Evolutionary conservation across 1,140 invertebrate genomes (phyloP).

Genomic region (Drosophila santomea): DNA sequence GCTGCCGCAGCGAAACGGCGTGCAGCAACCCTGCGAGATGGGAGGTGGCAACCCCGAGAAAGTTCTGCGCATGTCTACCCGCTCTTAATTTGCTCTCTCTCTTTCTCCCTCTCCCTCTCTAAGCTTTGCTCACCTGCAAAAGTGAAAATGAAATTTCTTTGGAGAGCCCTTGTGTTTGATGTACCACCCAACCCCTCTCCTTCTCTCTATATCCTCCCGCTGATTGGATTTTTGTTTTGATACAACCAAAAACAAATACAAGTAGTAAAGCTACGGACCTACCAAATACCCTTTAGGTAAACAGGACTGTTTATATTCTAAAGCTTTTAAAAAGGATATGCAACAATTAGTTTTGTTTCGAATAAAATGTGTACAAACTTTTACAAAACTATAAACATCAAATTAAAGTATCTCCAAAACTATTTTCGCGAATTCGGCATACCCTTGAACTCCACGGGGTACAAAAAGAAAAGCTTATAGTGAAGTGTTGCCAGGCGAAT

Average conservation of each 20-base stretch:
- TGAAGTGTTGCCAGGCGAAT: slow-evolving; percentile 67
- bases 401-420: neutral
- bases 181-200: neutral
- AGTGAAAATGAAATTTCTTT: slow-evolving; percentile 79
- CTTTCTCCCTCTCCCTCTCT: neutral
- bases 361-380: too few species aligned
- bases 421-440: neutral
- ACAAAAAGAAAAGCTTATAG: slow-evolving; percentile 41
- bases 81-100: slow-evolving; percentile 21
- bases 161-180: slow-evolving; percentile 51
- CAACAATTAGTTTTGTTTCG: neutral
- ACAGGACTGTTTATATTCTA: neutral
- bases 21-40: slow-evolving; percentile 30
- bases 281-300: neutral
- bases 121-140: slow-evolving; percentile 64
- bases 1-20: slow-evolving; percentile 44
- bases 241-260: slow-evolving; percentile 11
- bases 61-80: slow-evolving; percentile 50
- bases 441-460: slow-evolving; percentile 24
- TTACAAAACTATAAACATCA: too few species aligned
- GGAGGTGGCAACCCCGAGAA: slow-evolving; percentile 19
- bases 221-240: slow-evolving; percentile 53
- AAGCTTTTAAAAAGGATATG: too few species aligned
- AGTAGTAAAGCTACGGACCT: neutral
- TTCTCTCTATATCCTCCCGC: slow-evolving; percentile 6